These are phyloP conservation scores for Indri indri DNA, from an alignment of 2,113 vertebrate genomes.

Conservation along the genomic window DNA sequence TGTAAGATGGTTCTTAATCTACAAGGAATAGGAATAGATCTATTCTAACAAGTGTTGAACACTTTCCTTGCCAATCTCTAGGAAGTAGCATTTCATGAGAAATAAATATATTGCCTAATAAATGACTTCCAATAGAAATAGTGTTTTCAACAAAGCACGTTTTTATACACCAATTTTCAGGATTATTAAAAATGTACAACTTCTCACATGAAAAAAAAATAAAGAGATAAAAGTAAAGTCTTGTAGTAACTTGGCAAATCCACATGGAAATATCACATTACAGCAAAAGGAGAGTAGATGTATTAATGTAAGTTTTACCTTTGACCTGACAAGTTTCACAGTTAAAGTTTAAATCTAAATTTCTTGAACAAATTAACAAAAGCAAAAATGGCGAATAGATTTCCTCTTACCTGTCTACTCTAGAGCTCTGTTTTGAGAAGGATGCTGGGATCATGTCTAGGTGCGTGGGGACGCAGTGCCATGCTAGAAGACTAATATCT, in stretches of 20 bases:
- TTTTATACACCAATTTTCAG: not conserved
- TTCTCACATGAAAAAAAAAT: not conserved
- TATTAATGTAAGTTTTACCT: not conserved
- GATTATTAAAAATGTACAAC: not conserved
- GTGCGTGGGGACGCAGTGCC: accelerated
- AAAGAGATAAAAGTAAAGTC: not conserved
- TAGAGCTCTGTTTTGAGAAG: not conserved
- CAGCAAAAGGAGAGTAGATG: not conserved
- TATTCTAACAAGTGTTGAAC: not conserved
- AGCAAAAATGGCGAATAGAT: not conserved
- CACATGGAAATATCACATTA: not conserved
- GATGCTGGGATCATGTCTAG: not conserved
- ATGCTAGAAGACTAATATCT: not conserved
- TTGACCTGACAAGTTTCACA: not conserved
- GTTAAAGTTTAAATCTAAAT: not conserved
- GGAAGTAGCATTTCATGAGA: not conserved
- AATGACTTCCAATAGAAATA: not conserved
- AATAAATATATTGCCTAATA: not conserved
- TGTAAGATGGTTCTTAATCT: not conserved
- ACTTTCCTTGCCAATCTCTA: not conserved
- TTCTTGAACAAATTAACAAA: not conserved
- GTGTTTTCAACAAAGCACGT: not conserved
- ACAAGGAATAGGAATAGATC: not conserved
- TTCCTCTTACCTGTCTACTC: not conserved
- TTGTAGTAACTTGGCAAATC: not conserved